A percentile compares a stretch with the other conserved stretches of the same genome.
phyloP scores from a whole-genome alignment of 2,797 vertebrate genomes.

The Chrysocyon brachyurus region DNA sequence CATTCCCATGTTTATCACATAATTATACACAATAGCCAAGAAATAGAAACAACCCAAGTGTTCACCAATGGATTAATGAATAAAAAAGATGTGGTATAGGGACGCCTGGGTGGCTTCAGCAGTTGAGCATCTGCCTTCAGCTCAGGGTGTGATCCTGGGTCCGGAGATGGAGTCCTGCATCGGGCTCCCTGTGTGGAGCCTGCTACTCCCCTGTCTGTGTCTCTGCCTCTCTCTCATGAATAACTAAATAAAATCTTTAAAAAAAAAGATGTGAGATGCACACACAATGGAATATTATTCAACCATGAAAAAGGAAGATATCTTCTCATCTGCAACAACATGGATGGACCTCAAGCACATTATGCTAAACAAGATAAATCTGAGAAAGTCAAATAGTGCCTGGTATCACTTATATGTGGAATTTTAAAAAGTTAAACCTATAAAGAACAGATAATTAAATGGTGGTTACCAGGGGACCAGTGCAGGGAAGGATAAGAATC shows the following conservation, averaged over 20 bases:
- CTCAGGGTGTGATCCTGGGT: too few relatives aligned
- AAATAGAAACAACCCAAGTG: neutral
- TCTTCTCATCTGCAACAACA: neutral
- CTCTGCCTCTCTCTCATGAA: too few relatives aligned
- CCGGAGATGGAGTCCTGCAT: too few relatives aligned
- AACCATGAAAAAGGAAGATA: neutral
- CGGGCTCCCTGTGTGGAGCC: too few relatives aligned
- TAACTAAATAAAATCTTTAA: too few relatives aligned
- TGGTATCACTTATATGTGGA: neutral
- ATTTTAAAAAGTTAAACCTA: neutral
- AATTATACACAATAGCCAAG: neutral
- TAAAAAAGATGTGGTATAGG: neutral
- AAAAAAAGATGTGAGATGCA: too few relatives aligned
- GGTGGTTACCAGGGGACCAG: neutral
- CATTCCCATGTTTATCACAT: neutral
- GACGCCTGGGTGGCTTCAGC: too few relatives aligned
- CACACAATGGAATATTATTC: neutral
- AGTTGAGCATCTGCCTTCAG: too few relatives aligned
- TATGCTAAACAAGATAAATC: neutral
- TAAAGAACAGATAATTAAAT: neutral
- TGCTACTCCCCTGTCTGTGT: too few relatives aligned
- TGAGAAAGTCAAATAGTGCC: neutral
- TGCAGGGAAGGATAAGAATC: neutral
- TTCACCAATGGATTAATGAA: neutral
- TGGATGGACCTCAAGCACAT: neutral